These are phyloP conservation scores for Apocheima hispidaria DNA, from an alignment of 2,888 invertebrate species.

Conservation along the genomic window DNA sequence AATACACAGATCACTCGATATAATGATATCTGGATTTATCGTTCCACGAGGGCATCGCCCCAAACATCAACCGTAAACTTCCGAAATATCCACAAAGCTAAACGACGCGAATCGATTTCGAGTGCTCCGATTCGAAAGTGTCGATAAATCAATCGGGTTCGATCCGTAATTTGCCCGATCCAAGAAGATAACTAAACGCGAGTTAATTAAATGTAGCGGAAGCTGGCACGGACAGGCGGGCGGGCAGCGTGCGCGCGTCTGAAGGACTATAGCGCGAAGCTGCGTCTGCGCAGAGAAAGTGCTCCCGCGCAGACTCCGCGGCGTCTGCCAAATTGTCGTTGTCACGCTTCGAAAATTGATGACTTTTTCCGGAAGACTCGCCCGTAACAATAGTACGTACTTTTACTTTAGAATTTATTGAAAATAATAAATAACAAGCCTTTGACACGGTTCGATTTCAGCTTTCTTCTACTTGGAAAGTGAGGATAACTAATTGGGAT, in stretches of 20 bases:
- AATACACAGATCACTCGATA: slow-evolving; percentile 63
- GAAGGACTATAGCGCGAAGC: slow-evolving; percentile 70
- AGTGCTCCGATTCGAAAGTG: slow-evolving; percentile 46
- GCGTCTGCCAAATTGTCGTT: slow-evolving; percentile 82
- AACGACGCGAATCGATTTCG: slow-evolving; percentile 51
- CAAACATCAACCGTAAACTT: slow-evolving; percentile 56
- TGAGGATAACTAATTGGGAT: slow-evolving; percentile 31
- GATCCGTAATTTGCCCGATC: slow-evolving; percentile 44
- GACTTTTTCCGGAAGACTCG: slow-evolving; percentile 74
- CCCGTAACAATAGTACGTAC: slow-evolving; percentile 58
- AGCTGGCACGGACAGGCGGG: slow-evolving; percentile 63
- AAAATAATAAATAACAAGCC: slow-evolving; percentile 38
- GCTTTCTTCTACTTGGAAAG: slow-evolving; percentile 38
- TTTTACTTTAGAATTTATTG: slow-evolving; percentile 45
- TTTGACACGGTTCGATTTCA: slow-evolving; percentile 32
- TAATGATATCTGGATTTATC: slow-evolving; percentile 49
- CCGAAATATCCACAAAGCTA: slow-evolving; percentile 58
- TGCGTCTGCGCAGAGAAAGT: slow-evolving; percentile 81
- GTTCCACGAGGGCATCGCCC: slow-evolving; percentile 62
- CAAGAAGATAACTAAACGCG: slow-evolving; percentile 50
- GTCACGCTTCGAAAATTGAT: slow-evolving; percentile 79
- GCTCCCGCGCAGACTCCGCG: slow-evolving; percentile 81
- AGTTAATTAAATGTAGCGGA: slow-evolving; percentile 52
- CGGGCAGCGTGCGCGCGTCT: slow-evolving; percentile 62
- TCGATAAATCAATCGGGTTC: slow-evolving; percentile 55